Evolutionary conservation across 2,888 invertebrate genomes (phyloP), one percentile per base, ranked within the genome.

Genomic region (Apamea epomidion): DNA sequence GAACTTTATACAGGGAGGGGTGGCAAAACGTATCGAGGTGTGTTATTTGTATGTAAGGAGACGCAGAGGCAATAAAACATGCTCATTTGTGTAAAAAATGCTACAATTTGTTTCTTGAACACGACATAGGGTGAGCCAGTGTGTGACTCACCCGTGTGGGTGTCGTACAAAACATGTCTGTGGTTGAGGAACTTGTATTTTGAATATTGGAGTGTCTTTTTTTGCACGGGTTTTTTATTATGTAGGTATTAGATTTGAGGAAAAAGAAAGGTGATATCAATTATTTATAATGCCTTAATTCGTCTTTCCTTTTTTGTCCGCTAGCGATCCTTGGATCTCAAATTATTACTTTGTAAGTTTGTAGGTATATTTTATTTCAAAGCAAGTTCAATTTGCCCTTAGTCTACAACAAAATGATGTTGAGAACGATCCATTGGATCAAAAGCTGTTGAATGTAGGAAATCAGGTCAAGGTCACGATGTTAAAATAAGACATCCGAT

Each of bases 41-140:
- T 83, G 32, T 32, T 10, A 67, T 76, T 84, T 76, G 73, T 81
- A 16, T 51, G n/a, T 68, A n/a, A 78, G 74, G 48, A 65, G 54
- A 74, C 37, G 29, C n/a, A 32, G 16, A 62, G 25, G 72, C 42
- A 70, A 83, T 86, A 87, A 80, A 87, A 75, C 65, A 67, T 37
- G 70, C 45, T 80, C 67, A 80, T 80, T 83, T 74, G 87, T 76
- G 29, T 77, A 60, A 76, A 83, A 62, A 86, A 73, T 76, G 58
- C 48, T 76, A 67, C 80, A 76, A 86, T 76, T 85, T 80, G 75
- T 83, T 80, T 29, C 75, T 70, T 74, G 42, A 77, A 74, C 70
- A 62, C 80, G 62, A 32, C 37, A 45, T 74, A 60, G 67, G 76
- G 73, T 67, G 54, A 70, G 51, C 45, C 48, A 12, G 65, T 21